Evolutionary conservation across 2,113 vertebrate genomes (phyloP), one percentile per base, ranked within the genome.

Genomic region (Epinephelus lanceolatus): DNA sequence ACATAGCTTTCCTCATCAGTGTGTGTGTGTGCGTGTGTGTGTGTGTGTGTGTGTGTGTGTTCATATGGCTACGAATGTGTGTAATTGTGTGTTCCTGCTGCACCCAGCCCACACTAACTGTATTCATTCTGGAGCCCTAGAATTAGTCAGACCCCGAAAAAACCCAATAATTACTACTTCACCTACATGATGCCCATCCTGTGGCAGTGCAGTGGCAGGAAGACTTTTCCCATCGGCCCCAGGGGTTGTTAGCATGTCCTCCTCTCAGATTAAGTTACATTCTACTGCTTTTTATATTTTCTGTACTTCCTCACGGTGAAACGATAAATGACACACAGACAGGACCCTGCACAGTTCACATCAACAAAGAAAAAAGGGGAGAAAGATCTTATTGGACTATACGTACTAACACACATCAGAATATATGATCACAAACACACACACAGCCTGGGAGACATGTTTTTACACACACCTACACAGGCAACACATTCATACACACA

Each of bases 131-230:
- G 47, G 42, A 91, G 71, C 68, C 88, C 88, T 85, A 83, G 60
- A 90, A 92, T 92, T 86, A 91, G 71, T 27, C 59, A 57, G 71
- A 81, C 76, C 87, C 81, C 49, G 72, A 83, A 90, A 88, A 87
- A 84, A 57, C 19, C 61, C 81, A 83, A 71, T 72, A 86, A 94
- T 91, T 71, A 78, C 88, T 71, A 88, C 78, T 69, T 86, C 68
- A 75, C 78, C 81, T 59, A 78, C 72, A 78, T 84, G 53, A 73
- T 80, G 65, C 71, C 80, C 86, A 79, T 66, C 76, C 78, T 68
- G 76, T 40, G 72, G 62, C 78, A 71, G 78, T 12, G 12, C 61
- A 75, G 21, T 57, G 67, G 33, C 84, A 69, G 60, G 21, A 14
- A 80, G 65, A 67, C 27, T 51, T 57, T 76, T 77, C 62, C 83